These are phyloP conservation scores for Meteorus cinctellus DNA, from an alignment of 2,888 invertebrate genomes.

Conservation along the genomic window DNA sequence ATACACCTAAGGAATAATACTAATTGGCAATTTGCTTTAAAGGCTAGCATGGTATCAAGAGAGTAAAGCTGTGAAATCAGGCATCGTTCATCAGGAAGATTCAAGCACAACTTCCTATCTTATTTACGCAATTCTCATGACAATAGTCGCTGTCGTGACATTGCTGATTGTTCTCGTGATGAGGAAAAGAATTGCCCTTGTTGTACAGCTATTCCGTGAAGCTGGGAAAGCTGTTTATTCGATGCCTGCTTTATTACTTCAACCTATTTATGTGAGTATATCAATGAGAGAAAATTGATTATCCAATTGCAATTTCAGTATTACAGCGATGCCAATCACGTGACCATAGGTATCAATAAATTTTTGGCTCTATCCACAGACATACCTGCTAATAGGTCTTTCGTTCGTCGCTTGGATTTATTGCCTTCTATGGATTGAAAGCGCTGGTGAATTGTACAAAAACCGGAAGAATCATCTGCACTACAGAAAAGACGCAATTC, in stretches of 20 bases:
- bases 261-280: constrained; percentile 77
- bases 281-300: constrained; percentile 12
- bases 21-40: constrained; percentile 28
- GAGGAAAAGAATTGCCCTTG: constrained; percentile 78
- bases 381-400: constrained; percentile 75
- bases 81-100: constrained; percentile 60
- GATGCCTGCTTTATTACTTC: constrained; percentile 78
- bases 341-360: background rate
- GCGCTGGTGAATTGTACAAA: constrained; percentile 75
- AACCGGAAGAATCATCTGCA: constrained; percentile 59
- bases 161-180: constrained; percentile 77
- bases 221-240: constrained; percentile 79
- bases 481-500: constrained; percentile 59
- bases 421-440: constrained; percentile 79
- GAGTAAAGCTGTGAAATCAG: constrained; percentile 60
- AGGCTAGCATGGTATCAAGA: constrained; percentile 74
- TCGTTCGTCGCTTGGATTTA: constrained; percentile 77
- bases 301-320: background rate
- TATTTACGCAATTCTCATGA: constrained; percentile 77
- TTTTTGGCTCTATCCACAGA: constrained; percentile 68
- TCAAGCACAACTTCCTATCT: constrained; percentile 72
- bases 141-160: constrained; percentile 77
- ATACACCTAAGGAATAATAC: constrained; percentile 1
- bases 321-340: background rate
- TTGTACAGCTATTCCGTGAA: constrained; percentile 79